Base-by-base conservation (phyloP, 2,797 vertebrate species). In the Poeciliopsis gracilis region DNA sequence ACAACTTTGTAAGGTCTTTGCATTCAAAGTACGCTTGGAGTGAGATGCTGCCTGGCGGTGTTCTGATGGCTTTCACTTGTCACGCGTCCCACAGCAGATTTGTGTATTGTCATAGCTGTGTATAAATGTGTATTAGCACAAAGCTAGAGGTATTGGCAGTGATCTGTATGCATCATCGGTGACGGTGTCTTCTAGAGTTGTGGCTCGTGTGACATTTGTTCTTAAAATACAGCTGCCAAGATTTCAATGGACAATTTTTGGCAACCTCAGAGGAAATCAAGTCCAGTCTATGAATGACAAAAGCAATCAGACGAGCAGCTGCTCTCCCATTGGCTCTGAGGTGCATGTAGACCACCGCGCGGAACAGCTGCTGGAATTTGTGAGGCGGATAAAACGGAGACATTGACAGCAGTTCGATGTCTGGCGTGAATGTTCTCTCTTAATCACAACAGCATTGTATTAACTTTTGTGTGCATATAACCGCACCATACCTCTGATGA, bases 321-420 rank as follows among this genome's bases (percentile, higher is more conserved):
- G 36, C 38, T 69, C 7, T 69, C 66, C 66, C 38, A 6, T 25
- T 69, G 66, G 66, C 38, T 69, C 38, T 12, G 33, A 12, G 66
- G 36, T 69, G 18, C 33, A 69, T 69, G 38, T 43, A 69, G 36
- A 43, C 36, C 36, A 43, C 66, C 25, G 66, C 41, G 41, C 25
- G 23, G 23, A 43, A 69, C 36, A 69, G 20, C 36, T 69, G 66
- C 38, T 43, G 38, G 18, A 43, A 67, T 67, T 66, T 20, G 11
- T 18, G 23, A 36, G 36, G 20, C 25, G 38, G 25, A 69, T 43
- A 43, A 69, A 69, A 69, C 9, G 13, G 23, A 8, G 66, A 45
- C 6, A 45, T 70, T 43, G 67, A 28, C 67, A 45, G 67, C 67
- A 70, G 67, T 70, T 70, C 23, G n/a, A n/a, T n/a, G 67, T n/a